Evolutionary conservation across 2,113 vertebrate species (phyloP).

Genomic region (Grus americana): DNA sequence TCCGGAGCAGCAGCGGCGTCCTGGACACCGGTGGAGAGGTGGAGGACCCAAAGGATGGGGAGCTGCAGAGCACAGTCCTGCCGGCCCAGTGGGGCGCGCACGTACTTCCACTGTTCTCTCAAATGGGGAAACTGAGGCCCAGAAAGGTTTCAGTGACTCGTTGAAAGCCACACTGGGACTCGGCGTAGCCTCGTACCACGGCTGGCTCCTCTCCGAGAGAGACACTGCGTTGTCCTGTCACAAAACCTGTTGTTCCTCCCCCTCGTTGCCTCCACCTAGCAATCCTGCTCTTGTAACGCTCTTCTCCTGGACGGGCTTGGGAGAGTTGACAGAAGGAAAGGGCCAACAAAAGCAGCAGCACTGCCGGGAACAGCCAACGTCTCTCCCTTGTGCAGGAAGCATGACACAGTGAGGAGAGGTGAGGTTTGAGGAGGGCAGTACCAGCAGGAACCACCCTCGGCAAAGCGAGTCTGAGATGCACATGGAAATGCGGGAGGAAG

Average conservation of each 20-base stretch:
- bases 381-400: neutral
- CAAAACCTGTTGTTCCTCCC: neutral
- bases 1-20: neutral
- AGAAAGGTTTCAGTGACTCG: neutral
- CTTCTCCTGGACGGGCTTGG: neutral
- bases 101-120: neutral
- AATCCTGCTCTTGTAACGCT: neutral
- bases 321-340: neutral
- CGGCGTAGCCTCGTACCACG: rapidly evolving
- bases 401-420: neutral
- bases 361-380: neutral
- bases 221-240: neutral
- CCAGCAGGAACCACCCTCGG: neutral
- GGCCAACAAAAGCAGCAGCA: neutral
- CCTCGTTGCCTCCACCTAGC: neutral
- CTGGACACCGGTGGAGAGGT: neutral
- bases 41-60: neutral
- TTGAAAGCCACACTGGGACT: neutral
- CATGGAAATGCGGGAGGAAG: neutral
- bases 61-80: neutral
- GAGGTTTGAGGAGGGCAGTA: neutral
- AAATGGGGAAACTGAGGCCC: neutral
- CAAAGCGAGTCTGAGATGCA: neutral
- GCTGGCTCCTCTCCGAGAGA: neutral
- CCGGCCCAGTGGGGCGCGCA: neutral